Evolutionary conservation across 2,797 vertebrate genomes (phyloP).

Genomic region (Margarornis squamiger): DNA sequence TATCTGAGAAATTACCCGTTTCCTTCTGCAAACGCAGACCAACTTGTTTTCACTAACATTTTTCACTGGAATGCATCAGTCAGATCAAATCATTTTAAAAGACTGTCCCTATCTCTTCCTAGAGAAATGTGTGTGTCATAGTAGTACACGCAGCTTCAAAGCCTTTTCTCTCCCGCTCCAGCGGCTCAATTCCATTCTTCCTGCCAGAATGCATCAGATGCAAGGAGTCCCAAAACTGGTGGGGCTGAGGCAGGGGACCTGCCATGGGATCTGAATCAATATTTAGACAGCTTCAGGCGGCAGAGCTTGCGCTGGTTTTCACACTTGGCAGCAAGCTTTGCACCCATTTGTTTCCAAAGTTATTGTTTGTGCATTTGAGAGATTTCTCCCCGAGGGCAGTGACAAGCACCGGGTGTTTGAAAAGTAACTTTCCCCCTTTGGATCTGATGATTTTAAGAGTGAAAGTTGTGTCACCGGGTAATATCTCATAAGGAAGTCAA

Average conservation of each 20-base stretch:
- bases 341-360: constrained; percentile 32
- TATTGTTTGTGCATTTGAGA: constrained; percentile 48
- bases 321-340: background rate
- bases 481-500: background rate
- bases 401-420: background rate
- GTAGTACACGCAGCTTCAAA: background rate
- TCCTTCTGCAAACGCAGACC: background rate
- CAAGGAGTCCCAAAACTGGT: constrained; percentile 5
- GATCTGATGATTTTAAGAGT: background rate
- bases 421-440: background rate
- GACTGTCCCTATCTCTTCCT: background rate
- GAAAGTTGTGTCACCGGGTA: background rate
- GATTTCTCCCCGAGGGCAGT: background rate
- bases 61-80: constrained; percentile 21
- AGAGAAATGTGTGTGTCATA: background rate
- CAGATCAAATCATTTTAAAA: constrained; percentile 28
- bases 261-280: background rate
- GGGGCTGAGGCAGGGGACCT: background rate
- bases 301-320: constrained; percentile 2
- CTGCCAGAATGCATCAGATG: constrained; percentile 26
- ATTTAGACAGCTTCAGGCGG: constrained; percentile 21
- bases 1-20: background rate
- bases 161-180: constrained; percentile 2
- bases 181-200: background rate
- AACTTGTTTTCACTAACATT: constrained; percentile 7